Conservation (phyloP, 2,888 invertebrate species). For the Agrotis clavis region DNA sequence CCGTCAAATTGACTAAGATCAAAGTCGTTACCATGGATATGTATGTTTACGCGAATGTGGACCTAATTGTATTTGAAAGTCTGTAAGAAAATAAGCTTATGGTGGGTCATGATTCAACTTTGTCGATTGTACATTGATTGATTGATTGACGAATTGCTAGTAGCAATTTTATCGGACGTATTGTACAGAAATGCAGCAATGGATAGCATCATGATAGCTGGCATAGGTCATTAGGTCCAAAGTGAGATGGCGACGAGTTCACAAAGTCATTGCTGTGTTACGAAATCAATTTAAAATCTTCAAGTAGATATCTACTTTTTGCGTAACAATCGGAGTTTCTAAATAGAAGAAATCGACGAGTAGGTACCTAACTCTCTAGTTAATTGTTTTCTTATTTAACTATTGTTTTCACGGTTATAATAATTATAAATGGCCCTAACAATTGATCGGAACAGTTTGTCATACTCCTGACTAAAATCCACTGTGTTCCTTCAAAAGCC, state of each 20-base stretch:
- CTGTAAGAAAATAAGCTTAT: too few species aligned
- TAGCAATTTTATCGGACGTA: constrained; percentile 5
- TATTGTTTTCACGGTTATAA: constrained; percentile 10
- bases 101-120: too few species aligned
- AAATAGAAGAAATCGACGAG: constrained; percentile 38
- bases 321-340: constrained; percentile 30
- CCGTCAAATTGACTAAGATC: too few species aligned
- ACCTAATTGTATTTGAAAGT: too few species aligned
- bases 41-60: too few species aligned
- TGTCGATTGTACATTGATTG: too few species aligned
- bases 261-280: constrained; percentile 9
- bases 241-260: neutral
- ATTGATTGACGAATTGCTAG: too few species aligned
- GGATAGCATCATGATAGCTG: too few species aligned
- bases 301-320: constrained; percentile 13
- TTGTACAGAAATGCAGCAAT: constrained; percentile 22
- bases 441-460: neutral
- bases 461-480: neutral
- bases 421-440: neutral
- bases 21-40: too few species aligned
- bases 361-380: constrained; percentile 9
- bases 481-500: too few species aligned
- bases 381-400: constrained; percentile 35
- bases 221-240: constrained; percentile 11
- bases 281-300: constrained; percentile 33